These are phyloP conservation scores for Blastomussa wellsi DNA, from an alignment of 92 coral and sea anemone species.

Conservation along the genomic window DNA sequence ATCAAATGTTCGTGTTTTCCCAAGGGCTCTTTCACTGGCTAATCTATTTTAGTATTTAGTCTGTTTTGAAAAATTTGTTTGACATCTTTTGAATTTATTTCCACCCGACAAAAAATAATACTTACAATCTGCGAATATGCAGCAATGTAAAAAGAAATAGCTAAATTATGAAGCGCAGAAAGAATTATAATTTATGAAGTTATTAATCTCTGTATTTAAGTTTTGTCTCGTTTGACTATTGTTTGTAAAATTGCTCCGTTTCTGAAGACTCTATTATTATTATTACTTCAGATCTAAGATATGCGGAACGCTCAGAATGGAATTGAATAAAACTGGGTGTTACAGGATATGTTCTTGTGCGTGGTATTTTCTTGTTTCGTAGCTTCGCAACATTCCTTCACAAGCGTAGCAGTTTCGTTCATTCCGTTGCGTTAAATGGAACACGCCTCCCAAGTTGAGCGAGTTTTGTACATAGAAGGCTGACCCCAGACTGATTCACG, in stretches of 20 bases:
- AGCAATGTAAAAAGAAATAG: slow-evolving; percentile 45
- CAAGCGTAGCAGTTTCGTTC: background rate
- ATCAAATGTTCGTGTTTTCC: slow-evolving; percentile 10
- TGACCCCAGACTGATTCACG: background rate
- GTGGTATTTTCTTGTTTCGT: slow-evolving; percentile 31
- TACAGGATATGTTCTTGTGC: slow-evolving; percentile 36
- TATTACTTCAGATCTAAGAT: slow-evolving; percentile 35
- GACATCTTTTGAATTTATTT: slow-evolving; percentile 4
- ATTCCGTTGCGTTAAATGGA: slow-evolving; percentile 21
- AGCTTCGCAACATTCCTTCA: slow-evolving; percentile 28
- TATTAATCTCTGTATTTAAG: slow-evolving; percentile 45
- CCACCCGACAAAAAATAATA: slow-evolving; percentile 18
- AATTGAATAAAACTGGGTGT: slow-evolving; percentile 46
- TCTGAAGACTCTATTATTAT: slow-evolving; percentile 11
- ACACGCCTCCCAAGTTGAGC: background rate
- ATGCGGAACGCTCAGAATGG: slow-evolving; percentile 43
- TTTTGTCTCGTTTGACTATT: slow-evolving; percentile 33
- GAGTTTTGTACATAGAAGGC: background rate
- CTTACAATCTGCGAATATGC: slow-evolving; percentile 21
- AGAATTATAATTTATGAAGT: slow-evolving; percentile 44
- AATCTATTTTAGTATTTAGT: slow-evolving; percentile 29
- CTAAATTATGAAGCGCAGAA: slow-evolving; percentile 42
- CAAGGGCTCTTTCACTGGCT: slow-evolving; percentile 9
- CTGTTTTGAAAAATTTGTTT: slow-evolving; percentile 29
- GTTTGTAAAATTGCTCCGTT: slow-evolving; percentile 18